Conservation (phyloP, 1,140 invertebrate genomes). For the Drosophila parvula region DNA sequence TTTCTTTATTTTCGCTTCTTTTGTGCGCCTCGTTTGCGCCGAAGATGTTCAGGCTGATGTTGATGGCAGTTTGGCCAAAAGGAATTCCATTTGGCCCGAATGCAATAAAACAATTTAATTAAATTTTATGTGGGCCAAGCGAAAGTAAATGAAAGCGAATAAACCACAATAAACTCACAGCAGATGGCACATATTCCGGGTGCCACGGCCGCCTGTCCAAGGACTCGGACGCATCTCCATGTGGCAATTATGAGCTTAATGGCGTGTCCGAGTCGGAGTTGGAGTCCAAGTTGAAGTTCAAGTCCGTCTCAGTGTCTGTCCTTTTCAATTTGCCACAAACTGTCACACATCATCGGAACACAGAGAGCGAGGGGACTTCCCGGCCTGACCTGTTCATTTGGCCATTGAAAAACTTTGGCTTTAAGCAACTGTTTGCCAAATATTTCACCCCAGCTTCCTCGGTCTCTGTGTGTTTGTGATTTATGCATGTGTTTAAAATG, state of each 20-base stretch:
- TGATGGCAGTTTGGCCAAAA: constrained; percentile 40
- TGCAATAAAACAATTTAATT: constrained; percentile 77
- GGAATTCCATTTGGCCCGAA: constrained; percentile 56
- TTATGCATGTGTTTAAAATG: constrained; percentile 62
- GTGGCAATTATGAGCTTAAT: constrained; percentile 73
- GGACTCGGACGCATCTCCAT: constrained; percentile 32
- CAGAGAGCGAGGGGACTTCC: not conserved
- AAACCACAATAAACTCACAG: constrained; percentile 69
- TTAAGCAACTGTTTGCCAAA: constrained; percentile 49
- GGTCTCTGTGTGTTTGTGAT: constrained; percentile 48
- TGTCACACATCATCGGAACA: constrained; percentile 60
- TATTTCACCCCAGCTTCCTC: constrained; percentile 38
- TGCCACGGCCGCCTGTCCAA: constrained; percentile 1
- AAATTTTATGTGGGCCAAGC: constrained; percentile 66
- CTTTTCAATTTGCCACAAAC: constrained; percentile 63
- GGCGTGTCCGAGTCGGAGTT: constrained; percentile 20
- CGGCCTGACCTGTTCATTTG: constrained; percentile 22
- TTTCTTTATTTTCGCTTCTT: constrained; percentile 43
- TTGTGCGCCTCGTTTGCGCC: constrained; percentile 8
- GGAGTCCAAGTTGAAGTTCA: not conserved
- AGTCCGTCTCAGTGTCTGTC: not conserved
- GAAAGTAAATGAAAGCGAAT: constrained; percentile 74
- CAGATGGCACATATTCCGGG: constrained; percentile 50
- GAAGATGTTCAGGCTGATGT: constrained; percentile 1
- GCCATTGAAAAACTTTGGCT: constrained; percentile 45